Conservation (phyloP, 2,113 vertebrate genomes). For the Nicator chloris region DNA sequence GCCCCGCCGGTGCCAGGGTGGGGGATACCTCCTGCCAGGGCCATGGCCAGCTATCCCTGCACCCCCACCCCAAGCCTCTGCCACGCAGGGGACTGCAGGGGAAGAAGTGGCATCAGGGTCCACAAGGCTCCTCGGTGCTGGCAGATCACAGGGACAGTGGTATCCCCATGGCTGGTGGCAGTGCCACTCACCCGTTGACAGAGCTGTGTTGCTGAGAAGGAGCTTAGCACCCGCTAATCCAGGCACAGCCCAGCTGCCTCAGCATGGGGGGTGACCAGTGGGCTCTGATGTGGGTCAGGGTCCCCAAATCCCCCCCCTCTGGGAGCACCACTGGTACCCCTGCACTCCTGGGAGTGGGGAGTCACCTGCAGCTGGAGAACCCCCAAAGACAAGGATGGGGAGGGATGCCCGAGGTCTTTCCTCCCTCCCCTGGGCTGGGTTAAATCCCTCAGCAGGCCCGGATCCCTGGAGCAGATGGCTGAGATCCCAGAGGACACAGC, state of each 20-base stretch:
- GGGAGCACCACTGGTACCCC: background rate
- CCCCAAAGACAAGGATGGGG: background rate
- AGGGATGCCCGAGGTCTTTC: background rate
- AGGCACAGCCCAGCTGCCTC: background rate
- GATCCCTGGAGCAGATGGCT: background rate
- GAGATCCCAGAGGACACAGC: background rate
- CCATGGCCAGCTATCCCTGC: background rate
- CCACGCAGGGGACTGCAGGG: fast-evolving
- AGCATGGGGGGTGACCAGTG: background rate
- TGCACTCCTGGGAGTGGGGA: fast-evolving
- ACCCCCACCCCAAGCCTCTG: background rate
- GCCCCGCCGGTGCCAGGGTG: fast-evolving
- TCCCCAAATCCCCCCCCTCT: background rate
- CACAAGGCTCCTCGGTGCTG: fast-evolving
- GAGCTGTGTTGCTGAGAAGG: background rate
- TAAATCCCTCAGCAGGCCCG: background rate
- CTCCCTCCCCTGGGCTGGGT: background rate
- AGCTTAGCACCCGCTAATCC: constrained; percentile 29
- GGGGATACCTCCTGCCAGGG: fast-evolving
- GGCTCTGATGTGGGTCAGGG: fast-evolving
- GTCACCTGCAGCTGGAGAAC: background rate
- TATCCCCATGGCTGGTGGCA: background rate
- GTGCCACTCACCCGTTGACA: fast-evolving
- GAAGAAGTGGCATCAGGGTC: background rate
- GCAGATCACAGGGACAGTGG: background rate